A percentile compares a stretch with the other conserved stretches of the same genome.
Evolutionary conservation across 2,888 invertebrate genomes (phyloP).

Genomic region (Papilio protenor): DNA sequence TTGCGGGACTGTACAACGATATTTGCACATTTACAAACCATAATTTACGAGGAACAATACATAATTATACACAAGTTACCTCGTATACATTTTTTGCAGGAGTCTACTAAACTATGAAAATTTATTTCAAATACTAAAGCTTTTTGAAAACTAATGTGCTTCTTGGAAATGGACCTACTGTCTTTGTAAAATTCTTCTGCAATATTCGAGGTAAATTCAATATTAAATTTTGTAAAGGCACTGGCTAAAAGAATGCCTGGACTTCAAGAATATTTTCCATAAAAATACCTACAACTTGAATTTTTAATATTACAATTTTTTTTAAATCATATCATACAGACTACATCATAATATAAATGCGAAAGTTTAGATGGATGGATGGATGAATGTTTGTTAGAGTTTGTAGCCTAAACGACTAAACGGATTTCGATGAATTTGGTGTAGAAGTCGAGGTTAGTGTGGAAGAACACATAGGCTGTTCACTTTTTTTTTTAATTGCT

Average conservation of each 20-base stretch:
- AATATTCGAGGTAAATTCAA: constrained; percentile 7
- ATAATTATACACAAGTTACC: too few relatives aligned
- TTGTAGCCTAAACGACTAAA: too few relatives aligned
- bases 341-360: too few relatives aligned
- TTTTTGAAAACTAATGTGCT: constrained; percentile 1
- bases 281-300: background rate
- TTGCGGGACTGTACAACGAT: constrained; percentile 47
- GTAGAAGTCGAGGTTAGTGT: too few relatives aligned
- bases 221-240: constrained; percentile 5
- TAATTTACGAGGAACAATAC: constrained; percentile 33
- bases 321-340: too few relatives aligned
- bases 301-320: too few relatives aligned
- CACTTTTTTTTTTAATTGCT: too few relatives aligned
- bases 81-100: too few relatives aligned
- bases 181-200: constrained; percentile 11
- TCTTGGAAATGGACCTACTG: background rate
- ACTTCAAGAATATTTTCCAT: background rate
- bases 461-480: too few relatives aligned
- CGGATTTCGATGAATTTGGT: too few relatives aligned
- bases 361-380: too few relatives aligned
- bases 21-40: constrained; percentile 46
- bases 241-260: background rate
- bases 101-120: constrained; percentile 2
- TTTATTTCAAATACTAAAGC: background rate
- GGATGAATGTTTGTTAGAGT: too few relatives aligned